These are phyloP conservation scores for Anomalospiza imberbis DNA, from an alignment of 2,797 vertebrate genomes.

Conservation along the genomic window DNA sequence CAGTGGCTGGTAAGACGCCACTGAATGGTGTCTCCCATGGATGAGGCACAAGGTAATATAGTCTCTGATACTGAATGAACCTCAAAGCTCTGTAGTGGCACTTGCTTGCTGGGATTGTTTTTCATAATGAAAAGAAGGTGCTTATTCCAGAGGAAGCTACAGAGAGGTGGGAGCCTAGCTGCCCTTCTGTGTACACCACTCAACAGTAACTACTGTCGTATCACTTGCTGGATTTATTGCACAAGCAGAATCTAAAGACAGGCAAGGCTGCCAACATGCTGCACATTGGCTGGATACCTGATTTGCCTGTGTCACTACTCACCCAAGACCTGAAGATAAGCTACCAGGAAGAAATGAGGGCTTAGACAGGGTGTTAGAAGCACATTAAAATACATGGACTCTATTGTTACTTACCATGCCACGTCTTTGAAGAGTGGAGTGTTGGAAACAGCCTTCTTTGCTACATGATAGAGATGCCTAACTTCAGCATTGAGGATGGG, in stretches of 20 bases:
- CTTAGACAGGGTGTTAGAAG: neutral
- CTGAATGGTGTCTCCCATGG: neutral
- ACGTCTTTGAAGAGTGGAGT: neutral
- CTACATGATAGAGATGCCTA: fast-evolving
- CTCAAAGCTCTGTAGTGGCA: neutral
- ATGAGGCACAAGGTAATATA: neutral
- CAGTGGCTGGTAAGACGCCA: neutral
- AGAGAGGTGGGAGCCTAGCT: neutral
- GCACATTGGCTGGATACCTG: neutral
- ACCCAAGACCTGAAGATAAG: neutral
- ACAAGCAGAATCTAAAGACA: neutral
- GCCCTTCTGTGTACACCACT: neutral
- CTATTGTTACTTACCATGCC: neutral
- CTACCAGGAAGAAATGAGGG: neutral
- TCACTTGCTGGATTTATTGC: neutral
- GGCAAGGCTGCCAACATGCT: neutral
- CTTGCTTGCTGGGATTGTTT: neutral
- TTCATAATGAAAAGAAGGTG: neutral
- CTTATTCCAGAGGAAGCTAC: neutral
- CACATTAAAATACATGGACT: neutral
- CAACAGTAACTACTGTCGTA: neutral
- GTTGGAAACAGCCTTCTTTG: neutral
- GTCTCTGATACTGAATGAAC: neutral
- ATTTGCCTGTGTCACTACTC: neutral
- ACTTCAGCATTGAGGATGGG: neutral